Evolutionary conservation across 2,888 invertebrate genomes (phyloP).

Genomic region (Drosophila subsilvestris): DNA sequence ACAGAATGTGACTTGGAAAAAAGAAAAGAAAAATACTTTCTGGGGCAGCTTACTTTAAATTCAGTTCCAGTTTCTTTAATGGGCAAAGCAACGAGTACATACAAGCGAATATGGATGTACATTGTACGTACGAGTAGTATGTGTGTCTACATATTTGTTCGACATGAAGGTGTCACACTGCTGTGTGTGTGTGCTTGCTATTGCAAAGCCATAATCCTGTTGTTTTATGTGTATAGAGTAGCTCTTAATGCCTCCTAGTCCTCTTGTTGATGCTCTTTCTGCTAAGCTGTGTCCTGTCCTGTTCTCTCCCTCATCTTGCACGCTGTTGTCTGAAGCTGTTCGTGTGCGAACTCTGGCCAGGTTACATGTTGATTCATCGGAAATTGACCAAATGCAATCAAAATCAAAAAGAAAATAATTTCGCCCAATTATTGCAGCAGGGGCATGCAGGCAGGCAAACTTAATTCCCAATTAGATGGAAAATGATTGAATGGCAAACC

Average conservation of each 20-base stretch:
- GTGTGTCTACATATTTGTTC: not conserved
- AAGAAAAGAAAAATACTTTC: no score
- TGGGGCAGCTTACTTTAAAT: no score
- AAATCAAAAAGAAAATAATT: slow-evolving; percentile 68
- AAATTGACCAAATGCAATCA: slow-evolving; percentile 75
- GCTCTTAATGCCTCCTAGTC: slow-evolving; percentile 76
- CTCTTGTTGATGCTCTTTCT: slow-evolving; percentile 47
- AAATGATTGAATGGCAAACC: not conserved
- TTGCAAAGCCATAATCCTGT: slow-evolving; percentile 73
- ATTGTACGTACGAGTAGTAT: no score
- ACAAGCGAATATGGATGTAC: no score
- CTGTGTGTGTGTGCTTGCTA: slow-evolving; percentile 48
- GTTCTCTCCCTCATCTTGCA: not conserved
- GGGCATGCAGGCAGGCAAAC: not conserved
- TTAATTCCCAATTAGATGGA: slow-evolving; percentile 25
- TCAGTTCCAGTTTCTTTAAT: no score
- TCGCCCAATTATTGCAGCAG: slow-evolving; percentile 2
- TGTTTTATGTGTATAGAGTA: slow-evolving; percentile 60
- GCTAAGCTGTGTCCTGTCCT: slow-evolving; percentile 1
- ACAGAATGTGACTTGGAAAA: no score
- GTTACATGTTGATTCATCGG: slow-evolving; percentile 69
- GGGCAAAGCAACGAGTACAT: no score
- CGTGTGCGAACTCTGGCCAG: slow-evolving; percentile 39
- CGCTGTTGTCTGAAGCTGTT: slow-evolving; percentile 3
- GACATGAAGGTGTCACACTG: not conserved